phyloP scores from a whole-genome alignment of 2,797 vertebrate genomes.

The Ctenopoma kingsleyae region DNA sequence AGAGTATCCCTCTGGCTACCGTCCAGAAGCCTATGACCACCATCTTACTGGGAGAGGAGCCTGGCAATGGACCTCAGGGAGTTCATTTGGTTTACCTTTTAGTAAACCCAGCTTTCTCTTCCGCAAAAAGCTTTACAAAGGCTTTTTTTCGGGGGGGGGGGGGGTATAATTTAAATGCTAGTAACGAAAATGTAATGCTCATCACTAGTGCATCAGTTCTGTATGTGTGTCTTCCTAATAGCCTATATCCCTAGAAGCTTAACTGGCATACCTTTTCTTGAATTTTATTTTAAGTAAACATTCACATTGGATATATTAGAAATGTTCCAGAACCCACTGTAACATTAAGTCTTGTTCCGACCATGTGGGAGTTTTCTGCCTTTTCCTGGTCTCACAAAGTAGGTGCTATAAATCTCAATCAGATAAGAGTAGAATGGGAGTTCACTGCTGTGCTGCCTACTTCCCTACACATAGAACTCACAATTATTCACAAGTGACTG shows the following conservation, averaged over 20 bases:
- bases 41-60: constrained; percentile 20
- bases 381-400: constrained; percentile 67
- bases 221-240: not conserved
- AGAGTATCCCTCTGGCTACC: constrained; percentile 66
- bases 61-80: constrained; percentile 29
- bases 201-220: not conserved
- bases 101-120: not conserved
- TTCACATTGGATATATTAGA: not conserved
- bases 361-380: constrained; percentile 65
- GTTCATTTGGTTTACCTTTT: constrained; percentile 24
- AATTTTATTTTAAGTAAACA: not conserved
- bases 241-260: not conserved
- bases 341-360: constrained; percentile 19
- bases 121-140: not conserved
- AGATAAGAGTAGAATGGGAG: constrained; percentile 70
- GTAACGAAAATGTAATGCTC: not conserved
- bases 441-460: constrained; percentile 53
- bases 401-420: constrained; percentile 55
- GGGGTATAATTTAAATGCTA: not conserved
- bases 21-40: constrained; percentile 52
- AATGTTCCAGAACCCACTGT: not conserved
- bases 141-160: too few species aligned
- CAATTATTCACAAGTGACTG: constrained; percentile 52
- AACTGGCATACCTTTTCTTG: not conserved
- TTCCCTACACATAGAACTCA: constrained; percentile 61